These are phyloP conservation scores for Acleris literana DNA, from an alignment of 2,888 invertebrate species.

Conservation along the genomic window DNA sequence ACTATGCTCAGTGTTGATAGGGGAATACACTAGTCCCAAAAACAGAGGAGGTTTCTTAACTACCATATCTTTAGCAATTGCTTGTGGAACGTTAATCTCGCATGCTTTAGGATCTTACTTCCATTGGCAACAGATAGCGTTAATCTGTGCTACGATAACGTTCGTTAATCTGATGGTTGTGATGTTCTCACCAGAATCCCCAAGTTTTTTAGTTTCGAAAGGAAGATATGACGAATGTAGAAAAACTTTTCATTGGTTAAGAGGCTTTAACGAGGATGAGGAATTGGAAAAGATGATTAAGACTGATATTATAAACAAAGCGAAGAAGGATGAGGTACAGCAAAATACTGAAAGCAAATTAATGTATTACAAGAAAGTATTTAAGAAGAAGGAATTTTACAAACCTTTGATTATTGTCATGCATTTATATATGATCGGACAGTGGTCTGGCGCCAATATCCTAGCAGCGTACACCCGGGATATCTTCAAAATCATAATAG, in stretches of 20 bases:
- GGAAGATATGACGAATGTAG: constrained; percentile 73
- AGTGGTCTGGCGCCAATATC: constrained; percentile 49
- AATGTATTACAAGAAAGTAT: constrained; percentile 36
- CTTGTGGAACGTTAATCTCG: constrained; percentile 79
- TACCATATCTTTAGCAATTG: constrained; percentile 78
- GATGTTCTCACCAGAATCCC: constrained; percentile 76
- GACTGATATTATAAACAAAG: constrained; percentile 34
- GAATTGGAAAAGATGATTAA: constrained; percentile 52
- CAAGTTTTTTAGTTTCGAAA: constrained; percentile 81
- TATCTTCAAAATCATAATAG: constrained; percentile 42
- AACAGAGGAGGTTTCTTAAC: constrained; percentile 83
- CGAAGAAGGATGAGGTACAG: constrained; percentile 21
- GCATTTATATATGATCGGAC: constrained; percentile 45
- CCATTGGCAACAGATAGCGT: constrained; percentile 72
- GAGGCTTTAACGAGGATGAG: constrained; percentile 62
- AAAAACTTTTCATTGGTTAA: constrained; percentile 74
- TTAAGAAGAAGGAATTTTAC: constrained; percentile 48
- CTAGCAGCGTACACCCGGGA: constrained; percentile 45
- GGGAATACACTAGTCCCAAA: constrained; percentile 76
- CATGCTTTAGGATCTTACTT: constrained; percentile 81
- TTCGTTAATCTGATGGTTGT: constrained; percentile 53
- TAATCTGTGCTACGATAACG: constrained; percentile 62
- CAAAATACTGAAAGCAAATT: constrained; percentile 18
- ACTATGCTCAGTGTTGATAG: constrained; percentile 68
- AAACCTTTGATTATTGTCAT: constrained; percentile 50